phyloP scores from a whole-genome alignment of 2,113 vertebrate species.

The Carassius auratus region DNA sequence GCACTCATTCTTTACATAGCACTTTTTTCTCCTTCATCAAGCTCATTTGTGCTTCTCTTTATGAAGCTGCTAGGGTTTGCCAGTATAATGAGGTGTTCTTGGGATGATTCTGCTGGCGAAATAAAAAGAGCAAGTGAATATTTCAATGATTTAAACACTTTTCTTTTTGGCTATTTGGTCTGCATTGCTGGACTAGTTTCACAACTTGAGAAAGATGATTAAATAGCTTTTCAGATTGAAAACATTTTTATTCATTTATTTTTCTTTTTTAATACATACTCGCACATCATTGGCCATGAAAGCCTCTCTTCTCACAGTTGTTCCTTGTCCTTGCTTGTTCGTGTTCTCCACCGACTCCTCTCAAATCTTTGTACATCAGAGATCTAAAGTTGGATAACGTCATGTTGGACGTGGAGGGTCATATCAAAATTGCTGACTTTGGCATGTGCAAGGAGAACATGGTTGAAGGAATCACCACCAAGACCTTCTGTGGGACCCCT shows the following conservation, averaged over 20 bases:
- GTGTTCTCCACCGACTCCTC: not conserved
- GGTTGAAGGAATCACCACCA: constrained; percentile 86
- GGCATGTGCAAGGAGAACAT: constrained; percentile 99
- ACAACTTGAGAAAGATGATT: not conserved
- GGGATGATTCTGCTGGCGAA: not conserved
- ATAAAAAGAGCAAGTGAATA: not conserved
- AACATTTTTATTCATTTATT: not conserved
- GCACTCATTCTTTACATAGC: constrained; percentile 40
- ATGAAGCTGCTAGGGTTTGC: not conserved
- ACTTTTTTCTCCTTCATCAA: constrained; percentile 37
- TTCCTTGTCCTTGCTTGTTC: not conserved
- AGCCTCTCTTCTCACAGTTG: not conserved
- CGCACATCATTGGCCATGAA: too few relatives aligned
- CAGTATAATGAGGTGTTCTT: not conserved
- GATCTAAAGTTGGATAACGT: constrained; percentile 98
- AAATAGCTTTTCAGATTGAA: not conserved
- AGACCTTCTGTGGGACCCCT: constrained; percentile 97
- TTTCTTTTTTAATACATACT: too few relatives aligned
- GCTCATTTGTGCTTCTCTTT: not conserved
- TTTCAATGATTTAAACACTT: not conserved
- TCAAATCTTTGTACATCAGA: constrained; percentile 66
- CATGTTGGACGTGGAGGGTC: constrained; percentile 97
- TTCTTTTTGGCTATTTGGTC: not conserved
- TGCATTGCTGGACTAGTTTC: not conserved
- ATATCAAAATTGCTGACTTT: constrained; percentile 98